Evolutionary conservation across 2,113 vertebrate genomes (phyloP).

Genomic region (Oenanthe oenanthe): DNA sequence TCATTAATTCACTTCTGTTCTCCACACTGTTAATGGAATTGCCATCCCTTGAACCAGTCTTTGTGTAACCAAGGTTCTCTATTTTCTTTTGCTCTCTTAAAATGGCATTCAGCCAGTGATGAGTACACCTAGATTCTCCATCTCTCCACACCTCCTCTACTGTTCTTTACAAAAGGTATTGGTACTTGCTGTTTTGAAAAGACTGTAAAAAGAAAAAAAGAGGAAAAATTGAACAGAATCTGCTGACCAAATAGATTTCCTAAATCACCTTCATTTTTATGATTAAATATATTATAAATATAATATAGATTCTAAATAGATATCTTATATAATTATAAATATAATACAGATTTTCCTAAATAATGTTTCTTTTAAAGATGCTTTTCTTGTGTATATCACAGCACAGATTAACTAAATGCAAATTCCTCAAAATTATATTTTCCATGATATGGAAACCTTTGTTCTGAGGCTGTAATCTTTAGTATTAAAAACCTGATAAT

Average conservation of each 20-base stretch:
- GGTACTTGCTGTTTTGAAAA: neutral
- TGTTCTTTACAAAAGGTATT: neutral
- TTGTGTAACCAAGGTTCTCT: neutral
- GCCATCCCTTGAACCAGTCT: neutral
- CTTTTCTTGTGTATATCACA: no score
- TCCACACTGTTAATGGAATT: neutral
- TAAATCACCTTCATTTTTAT: neutral
- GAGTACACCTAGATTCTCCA: neutral
- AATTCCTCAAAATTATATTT: neutral
- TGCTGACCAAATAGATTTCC: neutral
- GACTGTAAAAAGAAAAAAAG: neutral
- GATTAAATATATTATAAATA: neutral
- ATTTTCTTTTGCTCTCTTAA: neutral
- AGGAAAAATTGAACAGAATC: neutral
- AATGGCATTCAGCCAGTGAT: neutral
- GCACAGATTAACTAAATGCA: neutral
- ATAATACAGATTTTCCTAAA: neutral
- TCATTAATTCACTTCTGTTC: neutral
- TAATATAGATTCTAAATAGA: neutral
- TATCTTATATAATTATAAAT: neutral
- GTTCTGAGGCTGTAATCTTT: neutral
- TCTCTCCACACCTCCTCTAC: neutral
- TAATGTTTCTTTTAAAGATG: no score
- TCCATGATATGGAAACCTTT: neutral
- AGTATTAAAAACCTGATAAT: neutral